Base-by-base conservation (phyloP, 2,113 vertebrate species). In the Ophiodon elongatus region DNA sequence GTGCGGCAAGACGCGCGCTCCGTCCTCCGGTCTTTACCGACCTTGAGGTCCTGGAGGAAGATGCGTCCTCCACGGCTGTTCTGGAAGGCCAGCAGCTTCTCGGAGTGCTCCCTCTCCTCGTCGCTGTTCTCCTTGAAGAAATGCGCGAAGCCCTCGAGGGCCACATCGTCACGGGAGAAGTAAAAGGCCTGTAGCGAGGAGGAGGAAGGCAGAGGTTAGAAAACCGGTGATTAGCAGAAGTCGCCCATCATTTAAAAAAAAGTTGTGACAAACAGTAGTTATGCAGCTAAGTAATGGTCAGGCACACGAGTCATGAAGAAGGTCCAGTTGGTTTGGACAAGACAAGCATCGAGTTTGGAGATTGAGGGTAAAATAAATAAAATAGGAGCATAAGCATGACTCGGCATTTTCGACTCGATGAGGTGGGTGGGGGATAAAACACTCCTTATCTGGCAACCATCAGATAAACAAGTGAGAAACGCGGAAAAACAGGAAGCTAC, bases 91-190 rank as follows among this genome's bases (percentile, higher is more conserved):
- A 97, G 80, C 37, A 97, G 92, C 52, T 95, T 96, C 31, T 97
- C 90, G 0, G 96, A 94, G 0, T 96, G 96, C 83, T 97, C 96
- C 2, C 90, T 85, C 85, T 97, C 96, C 86, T 97, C 95, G 0
- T 96, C 81, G 0, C 95, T 95, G 91, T 95, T 91, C 82, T 97
- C 94, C 73, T 93, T 96, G 92, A 97, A 97, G 92, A 96, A 97
- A 25, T 95, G 95, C 6, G 95, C 25, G 41, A 98, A 97, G 4
- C 96, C 96, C 11, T 84, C 64, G 21, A 97, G 92, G 2, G 97
- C 97, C 79, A 98, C 95, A 69, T 98, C 96, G 39, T 97, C 97
- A 5, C 96, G 95, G 73, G 89, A 88, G 84, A 97, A 98, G 81
- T 96, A 97, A 72, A 84, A 96, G 66, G 94, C 95, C 97, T 97